Conservation (phyloP, 2,797 vertebrate species). For the Petrocephalus sullivani region DNA sequence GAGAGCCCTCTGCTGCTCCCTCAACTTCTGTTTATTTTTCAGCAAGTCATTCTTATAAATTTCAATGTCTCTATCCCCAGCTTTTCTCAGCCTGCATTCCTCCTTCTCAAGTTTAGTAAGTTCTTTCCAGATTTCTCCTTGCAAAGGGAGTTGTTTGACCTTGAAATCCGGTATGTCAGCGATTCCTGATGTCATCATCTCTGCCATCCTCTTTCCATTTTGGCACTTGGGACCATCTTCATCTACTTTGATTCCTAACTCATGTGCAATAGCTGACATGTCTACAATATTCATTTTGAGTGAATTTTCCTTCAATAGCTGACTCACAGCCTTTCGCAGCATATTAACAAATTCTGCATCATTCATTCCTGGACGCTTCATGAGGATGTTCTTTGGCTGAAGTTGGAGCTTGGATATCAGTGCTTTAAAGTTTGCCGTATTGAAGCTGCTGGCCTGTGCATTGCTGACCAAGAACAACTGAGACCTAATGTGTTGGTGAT, state of each 20-base stretch:
- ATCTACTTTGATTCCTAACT: conserved; percentile 60
- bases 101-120: conserved; percentile 62
- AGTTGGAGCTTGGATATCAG: conserved; percentile 27
- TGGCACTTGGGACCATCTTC: conserved; percentile 61
- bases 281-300: conserved; percentile 45
- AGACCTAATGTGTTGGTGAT: conserved; percentile 29
- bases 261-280: conserved; percentile 50
- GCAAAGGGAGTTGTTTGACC: conserved; percentile 55
- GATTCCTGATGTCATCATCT: conserved; percentile 53
- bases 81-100: conserved; percentile 49
- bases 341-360: conserved; percentile 22
- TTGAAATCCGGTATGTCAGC: conserved; percentile 47
- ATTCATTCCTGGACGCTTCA: conserved; percentile 30
- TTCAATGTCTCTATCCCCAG: conserved; percentile 42
- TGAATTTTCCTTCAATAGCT: conserved; percentile 23
- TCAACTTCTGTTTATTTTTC: conserved; percentile 35
- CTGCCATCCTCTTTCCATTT: conserved; percentile 46
- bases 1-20: conserved; percentile 44
- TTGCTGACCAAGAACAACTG: conserved; percentile 50
- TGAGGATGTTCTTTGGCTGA: conserved; percentile 41
- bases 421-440: not conserved
- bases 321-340: conserved; percentile 29
- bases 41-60: conserved; percentile 49
- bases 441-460: conserved; percentile 13
- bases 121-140: conserved; percentile 60